phyloP scores from a whole-genome alignment of 2,888 invertebrate species.

The Brachycybe producta region DNA sequence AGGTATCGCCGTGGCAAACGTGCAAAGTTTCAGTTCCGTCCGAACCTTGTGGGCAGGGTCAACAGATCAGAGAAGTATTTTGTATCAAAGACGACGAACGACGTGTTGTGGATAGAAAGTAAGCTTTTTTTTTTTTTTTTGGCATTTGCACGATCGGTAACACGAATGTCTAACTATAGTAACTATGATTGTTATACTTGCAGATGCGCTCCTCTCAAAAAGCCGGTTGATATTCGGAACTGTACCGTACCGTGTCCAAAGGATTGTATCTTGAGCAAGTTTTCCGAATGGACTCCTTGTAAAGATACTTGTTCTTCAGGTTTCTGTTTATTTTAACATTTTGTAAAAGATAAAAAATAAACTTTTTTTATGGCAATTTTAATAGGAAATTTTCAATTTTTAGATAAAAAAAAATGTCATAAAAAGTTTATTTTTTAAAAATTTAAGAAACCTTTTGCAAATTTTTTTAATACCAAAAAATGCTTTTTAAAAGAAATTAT shows the following conservation, averaged over 20 bases:
- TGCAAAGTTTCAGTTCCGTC: slow-evolving; percentile 18
- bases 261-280: slow-evolving; percentile 18
- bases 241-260: slow-evolving; percentile 20
- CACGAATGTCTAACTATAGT: background rate
- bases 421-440: too few relatives aligned
- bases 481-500: background rate
- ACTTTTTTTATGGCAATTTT: too few relatives aligned
- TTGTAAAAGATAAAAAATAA: too few relatives aligned
- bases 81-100: slow-evolving; percentile 19
- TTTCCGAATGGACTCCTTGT: slow-evolving; percentile 20
- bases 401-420: background rate
- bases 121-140: slow-evolving; percentile 2
- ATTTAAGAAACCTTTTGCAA: background rate
- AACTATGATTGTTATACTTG: background rate
- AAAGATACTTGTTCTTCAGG: slow-evolving; percentile 17
- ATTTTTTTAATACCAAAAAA: background rate
- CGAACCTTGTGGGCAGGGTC: slow-evolving; percentile 17
- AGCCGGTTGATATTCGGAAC: slow-evolving; percentile 12
- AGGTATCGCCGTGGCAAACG: slow-evolving; percentile 21
- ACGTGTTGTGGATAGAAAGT: slow-evolving; percentile 16
- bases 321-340: too few relatives aligned
- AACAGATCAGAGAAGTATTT: slow-evolving; percentile 16
- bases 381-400: too few relatives aligned
- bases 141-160: background rate
- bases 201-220: slow-evolving; percentile 19